phyloP scores from a whole-genome alignment of 2,888 invertebrate genomes.

The Chesias legatella region DNA sequence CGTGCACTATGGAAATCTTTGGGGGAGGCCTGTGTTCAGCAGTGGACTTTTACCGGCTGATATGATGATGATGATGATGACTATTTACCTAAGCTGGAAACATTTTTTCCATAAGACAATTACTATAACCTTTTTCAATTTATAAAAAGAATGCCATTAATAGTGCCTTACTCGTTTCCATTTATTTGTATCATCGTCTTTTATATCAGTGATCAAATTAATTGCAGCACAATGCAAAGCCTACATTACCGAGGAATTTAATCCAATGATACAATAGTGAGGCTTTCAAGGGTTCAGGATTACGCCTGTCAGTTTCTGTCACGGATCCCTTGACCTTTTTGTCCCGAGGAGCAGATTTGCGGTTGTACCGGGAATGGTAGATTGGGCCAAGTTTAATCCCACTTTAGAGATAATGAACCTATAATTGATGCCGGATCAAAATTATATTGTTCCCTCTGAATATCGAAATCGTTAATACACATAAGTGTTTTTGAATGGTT shows the following conservation, averaged over 20 bases:
- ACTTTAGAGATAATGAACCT: conserved; percentile 25
- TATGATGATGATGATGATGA: no score
- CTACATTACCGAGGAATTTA: conserved; percentile 18
- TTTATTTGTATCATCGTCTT: no score
- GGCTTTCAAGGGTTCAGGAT: conserved; percentile 18
- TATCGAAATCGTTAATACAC: no score
- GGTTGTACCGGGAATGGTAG: conserved; percentile 24
- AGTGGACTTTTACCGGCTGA: no score
- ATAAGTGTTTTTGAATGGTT: no score
- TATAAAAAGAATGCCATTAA: no score
- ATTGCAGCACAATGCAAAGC: conserved; percentile 1
- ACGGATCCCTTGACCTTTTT: conserved; percentile 28
- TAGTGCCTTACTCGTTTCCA: no score
- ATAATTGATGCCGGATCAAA: conserved; percentile 19
- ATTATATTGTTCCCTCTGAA: not conserved
- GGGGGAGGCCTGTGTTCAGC: no score
- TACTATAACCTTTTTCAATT: no score
- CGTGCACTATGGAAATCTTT: no score
- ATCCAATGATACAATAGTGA: conserved; percentile 28
- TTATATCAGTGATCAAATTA: not conserved
- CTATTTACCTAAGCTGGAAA: no score
- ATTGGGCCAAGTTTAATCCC: conserved; percentile 25
- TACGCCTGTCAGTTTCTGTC: conserved; percentile 27
- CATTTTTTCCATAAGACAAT: no score
- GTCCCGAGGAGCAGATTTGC: conserved; percentile 28